A percentile compares a stretch with the other conserved stretches of the same genome.
Conservation (phyloP, 2,113 vertebrate genomes). For the Aphelocoma coerulescens region DNA sequence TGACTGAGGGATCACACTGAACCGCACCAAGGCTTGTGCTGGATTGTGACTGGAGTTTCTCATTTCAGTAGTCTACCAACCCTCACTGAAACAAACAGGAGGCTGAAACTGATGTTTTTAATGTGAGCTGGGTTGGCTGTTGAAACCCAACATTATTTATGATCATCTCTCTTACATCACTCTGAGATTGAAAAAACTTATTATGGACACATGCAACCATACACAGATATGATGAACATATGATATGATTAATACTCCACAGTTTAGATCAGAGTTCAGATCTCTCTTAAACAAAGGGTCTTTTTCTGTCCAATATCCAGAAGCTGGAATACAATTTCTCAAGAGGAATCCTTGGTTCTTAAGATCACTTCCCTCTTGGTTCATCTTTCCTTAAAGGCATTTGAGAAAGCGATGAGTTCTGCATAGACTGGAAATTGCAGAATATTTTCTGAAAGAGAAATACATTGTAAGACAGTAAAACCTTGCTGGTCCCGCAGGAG, state of each 20-base stretch:
- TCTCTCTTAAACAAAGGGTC: neutral
- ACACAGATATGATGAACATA: neutral
- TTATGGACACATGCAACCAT: neutral
- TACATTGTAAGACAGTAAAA: neutral
- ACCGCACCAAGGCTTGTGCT: neutral
- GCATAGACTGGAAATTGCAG: neutral
- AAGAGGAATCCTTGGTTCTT: neutral
- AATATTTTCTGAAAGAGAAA: neutral
- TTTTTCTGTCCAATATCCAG: neutral
- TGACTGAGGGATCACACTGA: neutral
- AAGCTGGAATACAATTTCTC: neutral
- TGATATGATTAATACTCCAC: neutral
- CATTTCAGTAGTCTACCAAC: neutral
- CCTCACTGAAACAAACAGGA: neutral
- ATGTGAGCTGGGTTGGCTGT: neutral
- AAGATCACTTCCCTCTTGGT: neutral
- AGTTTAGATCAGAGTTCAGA: neutral
- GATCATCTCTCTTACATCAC: neutral
- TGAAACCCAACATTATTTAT: neutral
- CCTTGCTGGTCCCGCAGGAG: neutral
- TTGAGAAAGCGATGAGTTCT: neutral
- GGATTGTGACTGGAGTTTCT: neutral
- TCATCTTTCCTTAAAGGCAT: neutral
- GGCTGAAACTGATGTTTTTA: neutral
- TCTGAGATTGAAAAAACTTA: neutral